Evolutionary conservation across 1,140 invertebrate genomes (phyloP), one percentile per base, ranked within the genome.

Genomic region (Mercenaria mercenaria): DNA sequence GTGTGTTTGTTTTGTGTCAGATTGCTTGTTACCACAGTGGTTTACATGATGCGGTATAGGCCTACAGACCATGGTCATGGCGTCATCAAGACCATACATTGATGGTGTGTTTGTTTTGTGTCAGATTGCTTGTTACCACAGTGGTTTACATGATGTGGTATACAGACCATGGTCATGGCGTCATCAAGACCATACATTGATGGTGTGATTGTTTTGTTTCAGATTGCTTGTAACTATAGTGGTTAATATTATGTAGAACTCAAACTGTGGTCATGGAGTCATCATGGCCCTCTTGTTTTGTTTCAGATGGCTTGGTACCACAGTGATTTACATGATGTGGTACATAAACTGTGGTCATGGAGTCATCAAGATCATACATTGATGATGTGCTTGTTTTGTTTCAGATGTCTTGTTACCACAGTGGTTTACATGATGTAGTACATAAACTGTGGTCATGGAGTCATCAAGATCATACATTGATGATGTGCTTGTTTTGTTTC

Each of bases 141-240:
- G 92, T 88, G 93, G 93, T 23, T 89, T 95, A 69, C 92, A 89
- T 18, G 82, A 81, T 37, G 80, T 95, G 1, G 47, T 94, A 15
- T 93, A 95, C 74, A 91, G 88, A 56, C 61, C 95, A 39, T 95
- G 95, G 95, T 67, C 93, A 0, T 95, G 95, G 95, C 93, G 94
- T 90, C 92, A 93, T 29, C 61, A 94, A 76, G 95, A 95, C 34
- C 23, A 89, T 0, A 34, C 67, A 10, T 90, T 95, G 29, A 93
- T 95, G 93, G 56, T 89, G 0, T 91, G 93, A 83, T 79, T 91
- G 41, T 52, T 95, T n/a, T n/a, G n/a, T n/a, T 64, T 64, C 90
- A 95, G 94, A 91, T 93, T 89, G 93, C 93, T 0, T 92, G 93
- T 86, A 91, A 92, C 67, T 92, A 95, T 69, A 91, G 92, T 88